Percentiles rank a stretch among this genome's conserved stretches.
Conservation (phyloP, 2,113 vertebrate genomes). For the Ifrita kowaldi region DNA sequence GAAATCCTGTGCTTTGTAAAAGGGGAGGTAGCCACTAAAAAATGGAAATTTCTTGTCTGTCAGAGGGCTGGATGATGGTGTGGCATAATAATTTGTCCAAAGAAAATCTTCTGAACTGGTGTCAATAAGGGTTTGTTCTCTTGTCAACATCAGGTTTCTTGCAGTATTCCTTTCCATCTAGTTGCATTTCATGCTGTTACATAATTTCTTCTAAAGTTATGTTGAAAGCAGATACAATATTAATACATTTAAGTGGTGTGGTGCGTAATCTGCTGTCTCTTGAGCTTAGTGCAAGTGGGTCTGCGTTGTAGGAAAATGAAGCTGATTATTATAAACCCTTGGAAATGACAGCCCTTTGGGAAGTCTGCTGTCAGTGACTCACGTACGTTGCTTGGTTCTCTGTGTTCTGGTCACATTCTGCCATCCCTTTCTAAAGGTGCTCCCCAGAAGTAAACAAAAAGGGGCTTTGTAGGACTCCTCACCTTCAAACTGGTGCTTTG, state of each 20-base stretch:
- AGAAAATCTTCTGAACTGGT: neutral
- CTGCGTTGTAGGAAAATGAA: neutral
- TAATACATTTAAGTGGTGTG: neutral
- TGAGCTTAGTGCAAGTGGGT: neutral
- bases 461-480: neutral
- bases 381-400: neutral
- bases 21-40: neutral
- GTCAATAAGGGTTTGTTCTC: neutral
- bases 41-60: neutral
- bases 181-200: neutral
- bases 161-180: neutral
- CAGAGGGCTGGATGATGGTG: neutral
- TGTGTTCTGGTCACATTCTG: neutral
- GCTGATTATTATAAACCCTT: neutral
- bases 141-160: neutral
- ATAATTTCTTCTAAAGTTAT: neutral
- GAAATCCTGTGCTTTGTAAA: neutral
- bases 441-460: neutral
- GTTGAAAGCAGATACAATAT: neutral
- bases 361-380: neutral
- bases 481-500: neutral
- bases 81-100: neutral
- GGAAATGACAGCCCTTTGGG: neutral
- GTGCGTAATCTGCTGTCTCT: conserved; percentile 34
- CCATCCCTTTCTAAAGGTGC: neutral